Evolutionary conservation across 2,797 vertebrate genomes (phyloP).

Genomic region (Syngnathus acus): DNA sequence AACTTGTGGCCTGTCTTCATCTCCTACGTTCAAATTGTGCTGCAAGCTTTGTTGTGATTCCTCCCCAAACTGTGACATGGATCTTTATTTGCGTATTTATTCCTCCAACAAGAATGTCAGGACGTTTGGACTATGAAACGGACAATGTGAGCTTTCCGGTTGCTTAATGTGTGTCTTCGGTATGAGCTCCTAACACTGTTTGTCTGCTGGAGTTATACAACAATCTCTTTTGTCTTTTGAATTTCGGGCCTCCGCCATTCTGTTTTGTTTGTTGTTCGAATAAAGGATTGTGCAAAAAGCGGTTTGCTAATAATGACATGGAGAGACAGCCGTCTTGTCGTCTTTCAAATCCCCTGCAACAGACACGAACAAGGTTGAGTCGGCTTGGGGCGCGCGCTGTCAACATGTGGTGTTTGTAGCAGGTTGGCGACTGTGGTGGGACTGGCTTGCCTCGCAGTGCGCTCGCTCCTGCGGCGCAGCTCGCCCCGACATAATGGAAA

Average conservation of each 20-base stretch:
- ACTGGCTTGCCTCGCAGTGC: conserved; percentile 31
- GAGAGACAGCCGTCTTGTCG: conserved; percentile 52
- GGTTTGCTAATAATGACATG: conserved; percentile 61
- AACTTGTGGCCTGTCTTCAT: not conserved
- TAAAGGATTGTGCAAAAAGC: conserved; percentile 72
- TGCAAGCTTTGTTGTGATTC: conserved; percentile 47
- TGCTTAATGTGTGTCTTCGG: conserved; percentile 57
- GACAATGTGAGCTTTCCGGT: conserved; percentile 56
- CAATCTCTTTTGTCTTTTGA: conserved; percentile 64
- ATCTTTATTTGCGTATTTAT: not conserved
- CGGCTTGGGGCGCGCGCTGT: conserved; percentile 36
- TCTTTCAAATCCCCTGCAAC: conserved; percentile 26
- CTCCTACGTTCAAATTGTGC: conserved; percentile 41
- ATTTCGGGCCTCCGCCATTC: conserved; percentile 66
- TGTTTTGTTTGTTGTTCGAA: conserved; percentile 73
- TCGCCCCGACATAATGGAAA: conserved; percentile 43
- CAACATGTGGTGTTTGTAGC: conserved; percentile 31
- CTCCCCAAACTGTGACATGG: conserved; percentile 50
- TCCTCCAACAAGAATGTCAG: conserved; percentile 34
- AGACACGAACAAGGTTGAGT: conserved; percentile 44
- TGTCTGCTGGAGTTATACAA: conserved; percentile 64
- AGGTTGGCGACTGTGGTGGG: conserved; percentile 41
- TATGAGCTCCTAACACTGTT: conserved; percentile 69
- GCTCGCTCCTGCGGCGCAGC: conserved; percentile 26
- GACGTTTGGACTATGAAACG: conserved; percentile 41